Base-by-base conservation (phyloP, 2,113 vertebrate genomes). In the Oryzias melastigma region DNA sequence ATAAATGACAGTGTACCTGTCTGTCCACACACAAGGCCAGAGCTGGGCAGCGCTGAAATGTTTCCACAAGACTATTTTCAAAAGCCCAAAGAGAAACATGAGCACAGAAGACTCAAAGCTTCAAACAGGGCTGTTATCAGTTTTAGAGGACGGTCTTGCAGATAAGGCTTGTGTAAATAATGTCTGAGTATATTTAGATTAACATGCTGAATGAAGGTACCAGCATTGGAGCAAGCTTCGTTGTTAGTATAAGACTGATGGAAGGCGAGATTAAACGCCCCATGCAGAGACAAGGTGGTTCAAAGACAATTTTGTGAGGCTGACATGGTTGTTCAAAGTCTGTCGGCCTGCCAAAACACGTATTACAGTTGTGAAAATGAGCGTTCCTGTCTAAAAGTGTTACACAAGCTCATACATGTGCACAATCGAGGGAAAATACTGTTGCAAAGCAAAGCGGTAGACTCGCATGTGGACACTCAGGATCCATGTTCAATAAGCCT, bases 91-190 rank as follows among this genome's bases (percentile, higher is more conserved):
- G 17, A 52, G 27, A 78, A 76, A 67, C n/a, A 5, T 14, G 41
- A 52, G 16, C 57, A 40, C 7, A 53, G 14, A 63, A 51, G 49
- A 79, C 60, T 65, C 58, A 69, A 74, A 75, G 22, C 52, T 27
- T 20, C 13, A 62, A 67, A 44, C 70, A 57, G 57, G 22, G 55
- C 41, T 46, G 40, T 62, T 65, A 73, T 84, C 24, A 66, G 71
- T 43, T 65, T 59, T 42, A 46, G 43, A 65, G 53, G 76, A 70
- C 46, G 25, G 57, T 66, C 58, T 69, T 27, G 68, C 18, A 85
- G 86, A 88, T 86, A 85, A 84, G 70, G 56, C 80, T 66, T 85
- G 58, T 78, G 80, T 81, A 81, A 86, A 85, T 85, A 85, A 67
- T 63, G 53, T 45, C 60, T 59, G 60, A 72, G 73, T 81, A 71